phyloP scores from a whole-genome alignment of 2,113 vertebrate genomes.

The Crotalus horridus region DNA sequence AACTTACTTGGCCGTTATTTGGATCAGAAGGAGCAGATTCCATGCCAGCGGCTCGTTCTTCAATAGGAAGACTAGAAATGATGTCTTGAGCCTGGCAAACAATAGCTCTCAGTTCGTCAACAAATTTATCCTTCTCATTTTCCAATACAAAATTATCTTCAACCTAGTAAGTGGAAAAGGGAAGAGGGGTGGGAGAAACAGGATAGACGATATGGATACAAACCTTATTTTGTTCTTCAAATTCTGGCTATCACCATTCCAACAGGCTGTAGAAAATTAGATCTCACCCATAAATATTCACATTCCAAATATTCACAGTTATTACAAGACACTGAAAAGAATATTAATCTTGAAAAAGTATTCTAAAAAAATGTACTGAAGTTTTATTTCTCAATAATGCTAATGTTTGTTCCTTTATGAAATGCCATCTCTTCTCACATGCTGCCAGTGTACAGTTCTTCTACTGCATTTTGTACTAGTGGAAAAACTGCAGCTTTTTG shows the following conservation, averaged over 20 bases:
- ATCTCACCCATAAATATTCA: neutral
- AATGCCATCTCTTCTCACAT: neutral
- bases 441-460: neutral
- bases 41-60: conserved; percentile 38
- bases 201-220: neutral
- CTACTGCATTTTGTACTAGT: neutral
- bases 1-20: conserved; percentile 59
- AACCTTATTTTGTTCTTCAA: neutral
- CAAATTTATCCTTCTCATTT: conserved; percentile 84
- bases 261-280: neutral
- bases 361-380: neutral
- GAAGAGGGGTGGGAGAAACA: neutral
- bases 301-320: neutral
- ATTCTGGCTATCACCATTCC: neutral
- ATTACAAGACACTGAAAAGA: neutral
- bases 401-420: neutral
- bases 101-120: conserved; percentile 79
- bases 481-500: neutral
- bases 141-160: conserved; percentile 90
- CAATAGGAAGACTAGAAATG: conserved; percentile 63
- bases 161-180: conserved; percentile 65
- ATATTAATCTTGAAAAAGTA: neutral
- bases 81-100: conserved; percentile 82
- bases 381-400: neutral
- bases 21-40: conserved; percentile 43